These are phyloP conservation scores for Andricus curvator DNA, from an alignment of 2,888 invertebrate species.

Conservation along the genomic window DNA sequence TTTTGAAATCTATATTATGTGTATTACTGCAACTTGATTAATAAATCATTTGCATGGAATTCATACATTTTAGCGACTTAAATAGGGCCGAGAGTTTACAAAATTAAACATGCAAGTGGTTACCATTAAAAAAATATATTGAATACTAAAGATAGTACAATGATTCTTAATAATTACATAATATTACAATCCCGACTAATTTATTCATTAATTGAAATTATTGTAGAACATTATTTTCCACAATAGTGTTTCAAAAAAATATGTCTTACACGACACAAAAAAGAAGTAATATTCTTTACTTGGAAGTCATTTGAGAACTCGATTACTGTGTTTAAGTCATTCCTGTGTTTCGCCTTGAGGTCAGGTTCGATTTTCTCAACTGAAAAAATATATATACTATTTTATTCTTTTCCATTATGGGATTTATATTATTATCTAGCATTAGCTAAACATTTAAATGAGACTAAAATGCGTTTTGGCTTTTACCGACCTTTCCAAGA, in stretches of 20 bases:
- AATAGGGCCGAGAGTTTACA: neutral
- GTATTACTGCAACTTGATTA: no score
- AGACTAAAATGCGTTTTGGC: constrained; percentile 16
- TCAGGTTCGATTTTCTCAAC: constrained; percentile 69
- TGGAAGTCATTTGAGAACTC: constrained; percentile 60
- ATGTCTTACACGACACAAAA: constrained; percentile 66
- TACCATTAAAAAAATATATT: constrained; percentile 26
- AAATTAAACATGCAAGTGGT: constrained; percentile 27
- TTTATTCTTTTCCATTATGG: neutral
- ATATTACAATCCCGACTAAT: neutral
- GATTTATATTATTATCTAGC: no score
- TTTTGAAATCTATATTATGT: no score
- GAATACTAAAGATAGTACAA: constrained; percentile 23
- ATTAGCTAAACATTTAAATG: neutral
- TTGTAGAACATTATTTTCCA: constrained; percentile 2
- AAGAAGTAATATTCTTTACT: constrained; percentile 58
- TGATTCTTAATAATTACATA: neutral
- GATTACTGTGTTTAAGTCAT: constrained; percentile 56
- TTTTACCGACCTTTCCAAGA: constrained; percentile 67
- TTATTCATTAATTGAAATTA: neutral
- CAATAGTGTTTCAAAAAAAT: constrained; percentile 65
- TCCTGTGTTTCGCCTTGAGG: constrained; percentile 61
- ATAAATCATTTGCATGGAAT: no score
- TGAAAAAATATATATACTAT: constrained; percentile 55
- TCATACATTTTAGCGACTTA: no score